Percentiles rank a stretch among this genome's conserved stretches.
Evolutionary conservation across 2,797 vertebrate genomes (phyloP).

Genomic region (Takifugu rubripes): DNA sequence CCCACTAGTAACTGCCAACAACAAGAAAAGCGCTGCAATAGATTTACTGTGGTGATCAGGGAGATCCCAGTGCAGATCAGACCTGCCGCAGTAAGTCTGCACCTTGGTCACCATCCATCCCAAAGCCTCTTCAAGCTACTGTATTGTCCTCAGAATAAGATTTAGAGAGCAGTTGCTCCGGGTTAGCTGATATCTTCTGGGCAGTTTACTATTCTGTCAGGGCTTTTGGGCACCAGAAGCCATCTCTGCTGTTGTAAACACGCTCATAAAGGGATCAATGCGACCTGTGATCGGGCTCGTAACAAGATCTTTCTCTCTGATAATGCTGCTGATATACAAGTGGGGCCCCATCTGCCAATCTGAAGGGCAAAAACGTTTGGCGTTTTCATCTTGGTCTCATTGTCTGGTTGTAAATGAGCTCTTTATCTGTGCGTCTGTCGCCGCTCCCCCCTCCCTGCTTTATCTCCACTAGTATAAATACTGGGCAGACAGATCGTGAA

Average conservation of each 20-base stretch:
- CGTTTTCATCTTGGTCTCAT: slow-evolving; percentile 19
- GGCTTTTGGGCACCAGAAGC: slow-evolving; percentile 55
- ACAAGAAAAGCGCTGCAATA: slow-evolving; percentile 4
- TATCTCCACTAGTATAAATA: slow-evolving; percentile 7
- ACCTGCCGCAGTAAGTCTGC: slow-evolving; percentile 28
- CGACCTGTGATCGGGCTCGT: slow-evolving; percentile 67
- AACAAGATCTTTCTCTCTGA: slow-evolving; percentile 64
- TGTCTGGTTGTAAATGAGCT: slow-evolving; percentile 24
- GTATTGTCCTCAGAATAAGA: slow-evolving; percentile 49
- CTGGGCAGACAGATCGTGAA: not conserved
- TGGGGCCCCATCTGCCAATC: slow-evolving; percentile 22
- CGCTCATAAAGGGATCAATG: slow-evolving; percentile 54
- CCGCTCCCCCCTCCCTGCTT: slow-evolving; percentile 2
- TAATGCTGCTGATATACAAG: slow-evolving; percentile 60
- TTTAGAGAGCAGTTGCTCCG: slow-evolving; percentile 48
- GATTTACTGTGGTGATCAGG: slow-evolving; percentile 37
- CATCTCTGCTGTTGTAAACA: slow-evolving; percentile 58
- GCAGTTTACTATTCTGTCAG: slow-evolving; percentile 68
- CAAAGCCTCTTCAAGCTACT: slow-evolving; percentile 26
- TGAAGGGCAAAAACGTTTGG: not conserved
- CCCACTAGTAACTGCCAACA: slow-evolving; percentile 6
- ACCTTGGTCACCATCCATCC: slow-evolving; percentile 27
- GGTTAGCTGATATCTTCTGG: slow-evolving; percentile 62
- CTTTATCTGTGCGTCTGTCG: not conserved
- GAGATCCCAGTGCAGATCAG: slow-evolving; percentile 29